Conservation (phyloP, 2,113 vertebrate species). For the Brachypodius melanocephalos region DNA sequence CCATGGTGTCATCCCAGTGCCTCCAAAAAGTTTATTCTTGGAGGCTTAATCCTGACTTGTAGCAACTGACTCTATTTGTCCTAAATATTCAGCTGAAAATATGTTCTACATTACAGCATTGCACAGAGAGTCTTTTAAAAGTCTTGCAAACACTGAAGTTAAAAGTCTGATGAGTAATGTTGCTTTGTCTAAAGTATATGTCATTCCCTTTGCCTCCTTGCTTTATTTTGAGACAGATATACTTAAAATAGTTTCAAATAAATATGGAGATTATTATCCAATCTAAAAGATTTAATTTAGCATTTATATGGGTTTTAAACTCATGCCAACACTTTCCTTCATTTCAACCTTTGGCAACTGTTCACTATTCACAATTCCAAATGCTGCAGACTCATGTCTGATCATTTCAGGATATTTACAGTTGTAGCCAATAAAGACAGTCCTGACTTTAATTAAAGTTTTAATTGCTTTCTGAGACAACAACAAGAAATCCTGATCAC, state of each 20-base stretch:
- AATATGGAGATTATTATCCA: constrained; percentile 75
- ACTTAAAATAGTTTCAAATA: constrained; percentile 73
- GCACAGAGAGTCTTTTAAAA: constrained; percentile 62
- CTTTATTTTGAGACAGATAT: constrained; percentile 70
- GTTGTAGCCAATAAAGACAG: constrained; percentile 59
- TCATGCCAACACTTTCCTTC: constrained; percentile 65
- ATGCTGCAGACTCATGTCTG: constrained; percentile 60
- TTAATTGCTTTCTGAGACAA: constrained; percentile 65
- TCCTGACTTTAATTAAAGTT: constrained; percentile 68
- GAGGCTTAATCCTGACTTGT: constrained; percentile 56
- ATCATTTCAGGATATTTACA: constrained; percentile 66
- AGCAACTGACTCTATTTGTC: constrained; percentile 60
- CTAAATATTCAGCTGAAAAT: constrained; percentile 63
- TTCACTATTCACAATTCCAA: constrained; percentile 61
- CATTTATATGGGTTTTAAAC: constrained; percentile 67
- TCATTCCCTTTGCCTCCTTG: constrained; percentile 60
- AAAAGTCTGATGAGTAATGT: constrained; percentile 72
- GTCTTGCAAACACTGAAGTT: constrained; percentile 60
- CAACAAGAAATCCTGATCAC: constrained; percentile 23
- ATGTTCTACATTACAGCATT: constrained; percentile 71
- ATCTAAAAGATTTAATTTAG: constrained; percentile 73
- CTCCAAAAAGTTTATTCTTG: constrained; percentile 32
- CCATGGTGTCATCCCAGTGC: background rate
- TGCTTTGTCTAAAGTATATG: constrained; percentile 69
- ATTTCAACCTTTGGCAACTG: constrained; percentile 53